phyloP scores from a whole-genome alignment of 2,888 invertebrate species.

The Eurytoma adleriae region DNA sequence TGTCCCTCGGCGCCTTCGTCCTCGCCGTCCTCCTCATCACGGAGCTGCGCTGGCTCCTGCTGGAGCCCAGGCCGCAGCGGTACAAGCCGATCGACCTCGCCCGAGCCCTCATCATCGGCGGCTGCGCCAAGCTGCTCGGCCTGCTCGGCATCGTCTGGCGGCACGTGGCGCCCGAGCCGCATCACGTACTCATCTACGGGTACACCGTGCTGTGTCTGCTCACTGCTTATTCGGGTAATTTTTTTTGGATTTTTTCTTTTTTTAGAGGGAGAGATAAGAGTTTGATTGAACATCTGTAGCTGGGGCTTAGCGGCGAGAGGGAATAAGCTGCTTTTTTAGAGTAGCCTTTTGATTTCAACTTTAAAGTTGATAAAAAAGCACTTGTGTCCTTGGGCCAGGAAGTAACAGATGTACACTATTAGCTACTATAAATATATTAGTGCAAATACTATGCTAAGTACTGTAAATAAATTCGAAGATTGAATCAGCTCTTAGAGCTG shows the following conservation, averaged over 20 bases:
- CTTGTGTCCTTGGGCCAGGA: too few species aligned
- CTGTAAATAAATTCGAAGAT: too few species aligned
- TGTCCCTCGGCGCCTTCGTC: slow-evolving; percentile 67
- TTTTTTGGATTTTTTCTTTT: neutral
- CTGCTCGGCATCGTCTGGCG: slow-evolving; percentile 72
- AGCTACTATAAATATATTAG: too few species aligned
- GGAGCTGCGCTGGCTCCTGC: slow-evolving; percentile 67
- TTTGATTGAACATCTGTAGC: too few species aligned
- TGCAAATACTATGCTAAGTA: too few species aligned
- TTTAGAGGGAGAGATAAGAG: neutral
- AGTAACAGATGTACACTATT: too few species aligned
- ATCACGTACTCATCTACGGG: slow-evolving; percentile 78
- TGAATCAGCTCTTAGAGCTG: too few species aligned
- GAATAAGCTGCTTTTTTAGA: too few species aligned
- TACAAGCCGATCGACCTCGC: slow-evolving; percentile 66
- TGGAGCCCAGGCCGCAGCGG: slow-evolving; percentile 61
- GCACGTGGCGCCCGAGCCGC: slow-evolving; percentile 66
- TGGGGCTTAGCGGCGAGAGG: too few species aligned
- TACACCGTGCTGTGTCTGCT: slow-evolving; percentile 82
- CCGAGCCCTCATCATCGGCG: slow-evolving; percentile 70
- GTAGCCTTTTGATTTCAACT: too few species aligned
- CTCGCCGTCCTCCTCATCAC: slow-evolving; percentile 64
- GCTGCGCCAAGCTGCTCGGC: slow-evolving; percentile 71
- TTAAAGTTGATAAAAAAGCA: too few species aligned
- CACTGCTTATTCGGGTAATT: slow-evolving; percentile 81